A percentile compares a stretch with the other conserved stretches of the same genome.
Evolutionary conservation across 2,888 invertebrate species (phyloP).

Genomic region (Pyrrhopygopsis socrates): DNA sequence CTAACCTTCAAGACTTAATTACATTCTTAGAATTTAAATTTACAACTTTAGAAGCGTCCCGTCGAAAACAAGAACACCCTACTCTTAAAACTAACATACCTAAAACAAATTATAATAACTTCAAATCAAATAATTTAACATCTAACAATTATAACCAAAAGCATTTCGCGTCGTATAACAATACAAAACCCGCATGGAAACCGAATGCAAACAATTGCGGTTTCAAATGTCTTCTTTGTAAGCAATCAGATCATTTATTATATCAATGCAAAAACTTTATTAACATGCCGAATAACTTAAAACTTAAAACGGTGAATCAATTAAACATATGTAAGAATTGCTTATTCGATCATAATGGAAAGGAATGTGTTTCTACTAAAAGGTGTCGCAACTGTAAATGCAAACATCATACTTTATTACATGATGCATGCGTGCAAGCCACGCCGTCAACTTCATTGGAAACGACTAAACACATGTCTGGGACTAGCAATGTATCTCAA

Average conservation of each 20-base stretch:
- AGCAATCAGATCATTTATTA: not conserved
- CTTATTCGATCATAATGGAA: not conserved
- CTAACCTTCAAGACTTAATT: not conserved
- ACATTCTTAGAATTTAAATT: not conserved
- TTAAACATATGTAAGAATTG: not conserved
- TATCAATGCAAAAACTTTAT: not conserved
- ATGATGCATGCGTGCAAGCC: not conserved
- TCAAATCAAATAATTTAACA: not conserved
- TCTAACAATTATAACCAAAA: not conserved
- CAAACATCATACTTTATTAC: not conserved
- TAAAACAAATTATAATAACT: no score
- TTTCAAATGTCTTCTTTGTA: not conserved
- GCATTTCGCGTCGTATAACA: not conserved
- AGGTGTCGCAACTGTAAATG: not conserved
- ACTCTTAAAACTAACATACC: not conserved
- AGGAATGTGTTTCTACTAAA: not conserved
- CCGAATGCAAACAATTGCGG: not conserved
- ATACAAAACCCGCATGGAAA: not conserved
- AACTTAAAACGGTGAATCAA: not conserved
- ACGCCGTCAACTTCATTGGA: not conserved
- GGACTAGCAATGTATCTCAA: not conserved
- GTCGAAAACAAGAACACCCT: not conserved
- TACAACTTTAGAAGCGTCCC: not conserved
- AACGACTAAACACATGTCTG: not conserved
- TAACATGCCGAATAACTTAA: not conserved